These are phyloP conservation scores for Pangasianodon gigas DNA, from an alignment of 2,113 vertebrate genomes.

Conservation along the genomic window DNA sequence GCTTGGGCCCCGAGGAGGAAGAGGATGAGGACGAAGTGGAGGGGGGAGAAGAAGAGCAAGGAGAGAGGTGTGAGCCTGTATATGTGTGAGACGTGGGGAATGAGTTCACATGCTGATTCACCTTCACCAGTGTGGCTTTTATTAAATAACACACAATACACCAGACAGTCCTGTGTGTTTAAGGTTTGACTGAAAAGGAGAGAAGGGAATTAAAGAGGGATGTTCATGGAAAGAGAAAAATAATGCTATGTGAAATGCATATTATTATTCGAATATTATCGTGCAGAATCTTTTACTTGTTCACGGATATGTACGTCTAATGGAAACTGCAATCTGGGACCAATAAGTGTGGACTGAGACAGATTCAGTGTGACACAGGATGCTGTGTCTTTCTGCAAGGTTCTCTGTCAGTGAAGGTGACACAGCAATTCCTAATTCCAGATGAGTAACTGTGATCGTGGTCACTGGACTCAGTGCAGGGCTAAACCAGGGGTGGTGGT, in stretches of 20 bases:
- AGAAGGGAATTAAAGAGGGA: conserved; percentile 18
- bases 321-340: conserved; percentile 66
- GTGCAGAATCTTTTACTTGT: conserved; percentile 54
- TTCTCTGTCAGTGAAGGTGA: conserved; percentile 42
- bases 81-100: conserved; percentile 79
- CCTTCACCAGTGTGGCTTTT: conserved; percentile 17
- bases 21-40: conserved; percentile 62
- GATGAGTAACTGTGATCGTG: conserved; percentile 33
- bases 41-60: conserved; percentile 68
- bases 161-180: conserved; percentile 31
- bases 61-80: conserved; percentile 90
- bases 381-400: conserved; percentile 38
- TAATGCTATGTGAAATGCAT: conserved; percentile 51
- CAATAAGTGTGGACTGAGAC: conserved; percentile 61
- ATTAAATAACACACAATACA: conserved; percentile 39
- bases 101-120: conserved; percentile 5
- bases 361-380: conserved; percentile 49
- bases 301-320: conserved; percentile 33
- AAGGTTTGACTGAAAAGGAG: conserved; percentile 37
- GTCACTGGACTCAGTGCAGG: neutral
- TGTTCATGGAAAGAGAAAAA: conserved; percentile 36
- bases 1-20: conserved; percentile 55
- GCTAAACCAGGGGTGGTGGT: conserved; percentile 19
- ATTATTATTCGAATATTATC: conserved; percentile 49
- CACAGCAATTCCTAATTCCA: conserved; percentile 44